Evolutionary conservation across 2,888 invertebrate genomes (phyloP).

Genomic region (Silvanus unidentatus): DNA sequence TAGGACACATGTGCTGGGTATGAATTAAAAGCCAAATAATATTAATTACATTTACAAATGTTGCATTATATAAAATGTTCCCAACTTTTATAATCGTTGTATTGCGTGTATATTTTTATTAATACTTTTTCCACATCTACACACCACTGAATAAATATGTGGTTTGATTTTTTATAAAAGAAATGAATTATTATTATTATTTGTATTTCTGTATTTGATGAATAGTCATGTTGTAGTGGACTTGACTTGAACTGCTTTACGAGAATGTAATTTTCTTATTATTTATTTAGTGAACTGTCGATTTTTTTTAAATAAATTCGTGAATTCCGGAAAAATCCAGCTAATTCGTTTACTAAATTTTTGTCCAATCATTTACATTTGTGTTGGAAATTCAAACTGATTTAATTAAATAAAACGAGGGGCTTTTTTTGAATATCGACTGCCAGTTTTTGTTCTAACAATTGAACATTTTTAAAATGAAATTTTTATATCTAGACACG

Average conservation of each 20-base stretch:
- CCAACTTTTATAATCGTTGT: not conserved
- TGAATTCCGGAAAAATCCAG: too few relatives aligned
- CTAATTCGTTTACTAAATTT: too few relatives aligned
- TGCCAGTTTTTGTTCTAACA: slow-evolving; percentile 2
- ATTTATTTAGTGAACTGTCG: too few relatives aligned
- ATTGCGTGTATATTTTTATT: not conserved
- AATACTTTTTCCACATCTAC: too few relatives aligned
- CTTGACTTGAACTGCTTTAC: too few relatives aligned
- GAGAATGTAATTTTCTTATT: too few relatives aligned
- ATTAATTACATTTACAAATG: slow-evolving; percentile 16
- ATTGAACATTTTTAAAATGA: slow-evolving; percentile 10
- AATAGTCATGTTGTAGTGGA: too few relatives aligned
- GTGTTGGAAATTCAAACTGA: not conserved
- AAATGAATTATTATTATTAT: too few relatives aligned
- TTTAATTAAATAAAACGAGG: slow-evolving; percentile 9
- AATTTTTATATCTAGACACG: slow-evolving; percentile 8
- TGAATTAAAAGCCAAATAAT: slow-evolving; percentile 15
- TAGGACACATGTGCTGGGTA: slow-evolving; percentile 16
- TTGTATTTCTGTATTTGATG: too few relatives aligned
- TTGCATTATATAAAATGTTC: slow-evolving; percentile 3
- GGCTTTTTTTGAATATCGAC: slow-evolving; percentile 2
- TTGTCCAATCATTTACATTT: slow-evolving; percentile 3
- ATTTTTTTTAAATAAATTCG: too few relatives aligned
- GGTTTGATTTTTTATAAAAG: not conserved
- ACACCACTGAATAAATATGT: not conserved